phyloP scores from a whole-genome alignment of 2,113 vertebrate species.

The Pogona vitticeps region DNA sequence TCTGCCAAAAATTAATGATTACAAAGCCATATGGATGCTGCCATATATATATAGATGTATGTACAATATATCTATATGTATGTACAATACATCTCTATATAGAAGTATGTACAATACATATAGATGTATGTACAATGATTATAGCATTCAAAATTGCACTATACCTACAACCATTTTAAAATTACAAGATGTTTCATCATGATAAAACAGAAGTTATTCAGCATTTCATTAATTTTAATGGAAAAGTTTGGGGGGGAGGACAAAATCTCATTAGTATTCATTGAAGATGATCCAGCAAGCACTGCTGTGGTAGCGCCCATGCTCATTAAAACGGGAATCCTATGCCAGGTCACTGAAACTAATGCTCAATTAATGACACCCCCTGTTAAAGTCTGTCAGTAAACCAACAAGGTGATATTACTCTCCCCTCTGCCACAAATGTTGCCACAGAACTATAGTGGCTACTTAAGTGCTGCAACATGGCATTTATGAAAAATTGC shows the following conservation, averaged over 20 bases:
- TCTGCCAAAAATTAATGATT: conserved; percentile 92
- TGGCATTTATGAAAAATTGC: conserved; percentile 52
- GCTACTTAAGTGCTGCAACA: conserved; percentile 52
- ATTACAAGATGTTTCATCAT: conserved; percentile 84
- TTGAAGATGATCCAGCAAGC: conserved; percentile 25
- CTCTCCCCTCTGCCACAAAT: conserved; percentile 51
- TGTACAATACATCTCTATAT: conserved; percentile 66
- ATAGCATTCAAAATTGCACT: conserved; percentile 93
- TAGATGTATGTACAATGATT: conserved; percentile 91
- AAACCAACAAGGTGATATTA: conserved; percentile 54
- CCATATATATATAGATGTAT: conserved; percentile 74
- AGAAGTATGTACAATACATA: conserved; percentile 29
- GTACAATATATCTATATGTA: conserved; percentile 18
- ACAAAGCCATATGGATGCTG: conserved; percentile 92
- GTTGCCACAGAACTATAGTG: conserved; percentile 53
- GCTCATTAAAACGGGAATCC: not conserved
- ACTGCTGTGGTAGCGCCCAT: not conserved
- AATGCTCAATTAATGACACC: not conserved
- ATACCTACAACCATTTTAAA: conserved; percentile 86
- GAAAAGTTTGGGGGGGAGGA: conserved; percentile 63
- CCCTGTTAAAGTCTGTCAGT: conserved; percentile 75
- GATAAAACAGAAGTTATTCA: conserved; percentile 68
- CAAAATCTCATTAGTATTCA: conserved; percentile 69
- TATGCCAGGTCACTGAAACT: not conserved
- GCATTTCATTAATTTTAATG: conserved; percentile 49